phyloP scores from a whole-genome alignment of 2,113 vertebrate species.

The Anoura caudifer region DNA sequence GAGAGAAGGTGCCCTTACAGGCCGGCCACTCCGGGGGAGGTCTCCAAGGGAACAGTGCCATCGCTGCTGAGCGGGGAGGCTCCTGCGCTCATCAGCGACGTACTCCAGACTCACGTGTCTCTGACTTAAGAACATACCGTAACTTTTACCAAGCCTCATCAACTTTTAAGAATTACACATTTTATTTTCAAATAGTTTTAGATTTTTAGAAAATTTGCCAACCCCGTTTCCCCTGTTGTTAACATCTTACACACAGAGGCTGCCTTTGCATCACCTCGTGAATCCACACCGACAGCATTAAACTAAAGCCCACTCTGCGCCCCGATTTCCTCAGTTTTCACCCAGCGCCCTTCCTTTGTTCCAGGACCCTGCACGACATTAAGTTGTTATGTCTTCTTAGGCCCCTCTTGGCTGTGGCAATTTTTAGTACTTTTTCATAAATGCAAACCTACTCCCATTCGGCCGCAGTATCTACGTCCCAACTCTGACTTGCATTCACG shows the following conservation, averaged over 20 bases:
- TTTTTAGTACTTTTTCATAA: background rate
- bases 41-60: constrained; percentile 35
- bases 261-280: background rate
- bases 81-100: background rate
- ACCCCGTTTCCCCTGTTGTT: background rate
- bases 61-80: background rate
- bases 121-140: background rate
- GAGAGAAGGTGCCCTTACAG: background rate
- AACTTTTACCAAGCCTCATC: background rate
- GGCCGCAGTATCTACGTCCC: background rate
- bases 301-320: background rate
- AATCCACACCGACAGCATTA: background rate
- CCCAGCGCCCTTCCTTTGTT: background rate
- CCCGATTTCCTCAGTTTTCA: background rate
- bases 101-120: background rate
- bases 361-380: background rate
- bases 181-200: constrained; percentile 15
- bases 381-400: background rate
- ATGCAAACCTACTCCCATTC: background rate
- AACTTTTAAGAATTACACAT: background rate
- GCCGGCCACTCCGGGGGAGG: background rate
- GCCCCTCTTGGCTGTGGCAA: background rate
- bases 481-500: background rate
- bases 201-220: background rate
- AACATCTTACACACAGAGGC: background rate